These are phyloP conservation scores for Malurus elegans DNA, from an alignment of 2,113 vertebrate genomes.

Conservation along the genomic window DNA sequence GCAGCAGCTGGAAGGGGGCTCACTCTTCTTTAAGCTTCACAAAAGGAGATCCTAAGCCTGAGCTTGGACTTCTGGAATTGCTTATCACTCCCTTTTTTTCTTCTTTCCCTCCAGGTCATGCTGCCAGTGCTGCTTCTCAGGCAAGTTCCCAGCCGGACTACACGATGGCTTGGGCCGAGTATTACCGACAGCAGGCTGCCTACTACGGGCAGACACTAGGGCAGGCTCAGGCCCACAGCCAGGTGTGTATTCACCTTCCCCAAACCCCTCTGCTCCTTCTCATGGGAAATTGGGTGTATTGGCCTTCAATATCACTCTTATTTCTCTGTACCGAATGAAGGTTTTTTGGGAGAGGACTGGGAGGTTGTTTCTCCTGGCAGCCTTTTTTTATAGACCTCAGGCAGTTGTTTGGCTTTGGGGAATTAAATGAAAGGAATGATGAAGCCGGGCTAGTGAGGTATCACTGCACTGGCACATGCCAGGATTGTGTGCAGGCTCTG, in stretches of 20 bases:
- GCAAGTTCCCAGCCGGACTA: constrained; percentile 93
- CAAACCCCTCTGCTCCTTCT: not conserved
- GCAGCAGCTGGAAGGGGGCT: not conserved
- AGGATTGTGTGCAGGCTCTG: not conserved
- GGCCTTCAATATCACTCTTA: not conserved
- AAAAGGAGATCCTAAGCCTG: not conserved
- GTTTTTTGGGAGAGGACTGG: fast-evolving
- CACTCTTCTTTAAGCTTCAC: not conserved
- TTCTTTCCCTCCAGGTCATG: constrained; percentile 80
- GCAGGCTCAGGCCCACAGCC: constrained; percentile 91
- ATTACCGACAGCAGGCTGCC: constrained; percentile 94
- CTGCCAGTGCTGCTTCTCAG: constrained; percentile 85
- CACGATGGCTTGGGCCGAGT: constrained; percentile 94
- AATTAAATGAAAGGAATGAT: not conserved
- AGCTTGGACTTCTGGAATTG: not conserved
- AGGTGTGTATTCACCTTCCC: constrained; percentile 75
- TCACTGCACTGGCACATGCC: not conserved
- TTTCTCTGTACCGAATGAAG: not conserved
- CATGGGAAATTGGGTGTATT: fast-evolving
- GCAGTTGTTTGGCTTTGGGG: not conserved
- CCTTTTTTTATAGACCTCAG: not conserved
- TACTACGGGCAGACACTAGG: constrained; percentile 93
- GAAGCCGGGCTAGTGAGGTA: not conserved
- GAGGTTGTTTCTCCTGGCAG: not conserved
- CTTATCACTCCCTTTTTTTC: not conserved